Evolutionary conservation across 2,113 vertebrate genomes (phyloP), one percentile per base, ranked within the genome.

Genomic region (Drymodes brunneopygia): DNA sequence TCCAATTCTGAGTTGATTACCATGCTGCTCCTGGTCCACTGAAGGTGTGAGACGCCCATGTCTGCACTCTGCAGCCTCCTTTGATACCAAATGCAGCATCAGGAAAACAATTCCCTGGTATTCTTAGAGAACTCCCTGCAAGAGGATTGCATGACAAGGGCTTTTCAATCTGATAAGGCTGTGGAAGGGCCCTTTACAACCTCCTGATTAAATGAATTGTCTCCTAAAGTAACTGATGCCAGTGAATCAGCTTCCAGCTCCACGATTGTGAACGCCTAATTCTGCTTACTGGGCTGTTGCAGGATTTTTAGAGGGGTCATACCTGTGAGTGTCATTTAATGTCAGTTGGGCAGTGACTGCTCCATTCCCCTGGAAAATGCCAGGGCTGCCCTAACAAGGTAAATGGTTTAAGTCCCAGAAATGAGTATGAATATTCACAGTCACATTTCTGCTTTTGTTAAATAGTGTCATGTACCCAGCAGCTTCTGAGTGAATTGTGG

Each of bases 41-140:
- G 1, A 47, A 45, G 45, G 36, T n/a, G 28, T 4, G 4, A 81
- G 80, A 66, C 0, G 0, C 58, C 24, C 1, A 2, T 6, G 28
- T 27, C 58, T 23, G 12, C 8, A 8, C 31, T 40, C 51, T 19
- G 74, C 79, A 93, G 77, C 44, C 36, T 88, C 85, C 57, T 60
- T 35, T 31, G 40, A 54, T 53, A 69, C 24, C 31, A 62, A 44
- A 56, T 45, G 24, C 35, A 66, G 35, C 51, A 64, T 15, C 71
- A 72, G 69, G 70, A 72, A 82, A 84, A 57, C 15, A 88, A 48
- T 58, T 90, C 44, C 54, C 78, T 11, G 3, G 33, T 54, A 72
- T 13, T 48, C 18, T 16, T 40, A 58, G 15, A 95, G 62, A 88
- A 27, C n/a, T 92, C 29, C 15, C 33, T 61, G 23, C 61, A 70